phyloP scores from a whole-genome alignment of 2,888 invertebrate species.

The Glyphotaelius pellucidus region DNA sequence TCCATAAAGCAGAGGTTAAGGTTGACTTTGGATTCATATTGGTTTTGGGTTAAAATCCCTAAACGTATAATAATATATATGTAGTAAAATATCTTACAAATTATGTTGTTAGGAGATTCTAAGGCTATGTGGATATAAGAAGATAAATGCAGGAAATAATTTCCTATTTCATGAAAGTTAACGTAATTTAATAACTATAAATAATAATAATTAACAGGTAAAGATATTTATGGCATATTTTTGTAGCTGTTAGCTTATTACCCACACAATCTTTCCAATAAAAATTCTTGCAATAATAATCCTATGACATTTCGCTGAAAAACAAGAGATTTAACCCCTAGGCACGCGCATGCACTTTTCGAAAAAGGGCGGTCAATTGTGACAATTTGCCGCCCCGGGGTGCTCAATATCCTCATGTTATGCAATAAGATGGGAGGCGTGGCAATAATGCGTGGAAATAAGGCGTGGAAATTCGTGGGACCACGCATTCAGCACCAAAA shows the following conservation, averaged over 20 bases:
- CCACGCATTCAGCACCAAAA: too few relatives aligned
- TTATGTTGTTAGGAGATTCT: neutral
- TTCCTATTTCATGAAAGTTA: neutral
- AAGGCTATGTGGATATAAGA: neutral
- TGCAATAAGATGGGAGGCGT: too few relatives aligned
- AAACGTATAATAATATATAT: neutral
- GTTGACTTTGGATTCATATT: neutral
- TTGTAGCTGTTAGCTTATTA: neutral
- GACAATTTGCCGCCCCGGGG: too few relatives aligned
- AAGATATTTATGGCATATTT: conserved; percentile 2
- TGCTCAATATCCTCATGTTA: too few relatives aligned
- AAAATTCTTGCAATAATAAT: neutral
- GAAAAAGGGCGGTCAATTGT: too few relatives aligned
- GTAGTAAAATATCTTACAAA: neutral
- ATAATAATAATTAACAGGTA: neutral
- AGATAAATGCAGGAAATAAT: neutral
- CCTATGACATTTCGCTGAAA: neutral
- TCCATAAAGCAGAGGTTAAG: neutral
- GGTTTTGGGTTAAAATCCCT: neutral
- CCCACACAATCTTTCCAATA: neutral
- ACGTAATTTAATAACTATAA: neutral
- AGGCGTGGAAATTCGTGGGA: too few relatives aligned
- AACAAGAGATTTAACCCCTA: neutral
- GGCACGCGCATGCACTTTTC: too few relatives aligned
- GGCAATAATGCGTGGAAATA: too few relatives aligned